Evolutionary conservation across 2,113 vertebrate genomes (phyloP).

Genomic region (Tachycineta bicolor): DNA sequence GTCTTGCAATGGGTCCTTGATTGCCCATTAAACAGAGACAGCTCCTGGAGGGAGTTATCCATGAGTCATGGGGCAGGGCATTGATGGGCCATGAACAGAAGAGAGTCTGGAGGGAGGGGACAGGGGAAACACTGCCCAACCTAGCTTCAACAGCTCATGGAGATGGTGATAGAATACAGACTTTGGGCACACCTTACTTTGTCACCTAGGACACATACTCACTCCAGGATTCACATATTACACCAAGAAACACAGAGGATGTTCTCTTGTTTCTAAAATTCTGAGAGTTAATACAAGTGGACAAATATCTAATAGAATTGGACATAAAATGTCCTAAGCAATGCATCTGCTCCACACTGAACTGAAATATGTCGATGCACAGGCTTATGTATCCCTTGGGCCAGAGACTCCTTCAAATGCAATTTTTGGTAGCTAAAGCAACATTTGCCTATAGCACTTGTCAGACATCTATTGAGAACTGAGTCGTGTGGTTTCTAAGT

Average conservation of each 20-base stretch:
- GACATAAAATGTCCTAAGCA: conserved; percentile 12
- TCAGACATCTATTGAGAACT: background rate
- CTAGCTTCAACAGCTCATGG: too few relatives aligned
- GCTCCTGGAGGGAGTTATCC: too few relatives aligned
- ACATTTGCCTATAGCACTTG: conserved; percentile 54
- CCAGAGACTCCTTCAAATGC: conserved; percentile 25
- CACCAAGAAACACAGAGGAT: background rate
- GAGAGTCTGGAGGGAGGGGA: too few relatives aligned
- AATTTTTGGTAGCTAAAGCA: conserved; percentile 37
- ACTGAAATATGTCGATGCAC: background rate
- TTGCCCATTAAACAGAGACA: too few relatives aligned
- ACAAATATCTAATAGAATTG: background rate
- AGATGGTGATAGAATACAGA: too few relatives aligned
- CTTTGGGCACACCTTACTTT: too few relatives aligned
- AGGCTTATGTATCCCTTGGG: background rate
- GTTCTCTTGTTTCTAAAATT: background rate
- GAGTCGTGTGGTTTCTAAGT: background rate
- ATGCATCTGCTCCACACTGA: background rate
- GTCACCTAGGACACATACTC: too few relatives aligned
- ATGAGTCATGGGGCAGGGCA: too few relatives aligned
- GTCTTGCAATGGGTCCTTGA: too few relatives aligned
- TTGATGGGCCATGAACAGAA: too few relatives aligned
- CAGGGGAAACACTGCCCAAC: too few relatives aligned
- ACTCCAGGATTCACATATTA: background rate
- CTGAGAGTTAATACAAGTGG: background rate